Conservation (phyloP, 1,140 invertebrate genomes). For the Steinernema feltiae region DNA sequence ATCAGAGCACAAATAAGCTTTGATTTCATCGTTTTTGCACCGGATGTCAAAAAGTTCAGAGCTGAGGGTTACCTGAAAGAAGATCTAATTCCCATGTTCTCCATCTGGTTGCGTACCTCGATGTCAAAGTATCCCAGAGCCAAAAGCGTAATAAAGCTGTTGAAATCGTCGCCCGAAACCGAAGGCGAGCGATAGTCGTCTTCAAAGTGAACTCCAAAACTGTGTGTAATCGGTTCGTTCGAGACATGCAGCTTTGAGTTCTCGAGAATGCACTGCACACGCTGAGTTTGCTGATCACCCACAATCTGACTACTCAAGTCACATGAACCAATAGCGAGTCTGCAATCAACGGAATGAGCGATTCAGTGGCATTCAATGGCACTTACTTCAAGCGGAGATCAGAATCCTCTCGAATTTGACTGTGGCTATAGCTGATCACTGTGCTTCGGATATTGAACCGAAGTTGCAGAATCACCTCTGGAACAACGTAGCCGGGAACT, state of each 20-base stretch:
- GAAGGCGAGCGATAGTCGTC: not conserved
- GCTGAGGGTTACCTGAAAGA: not conserved
- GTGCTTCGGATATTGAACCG: slow-evolving; percentile 38
- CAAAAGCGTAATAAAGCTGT: not conserved
- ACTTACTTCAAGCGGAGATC: not conserved
- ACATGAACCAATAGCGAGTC: slow-evolving; percentile 43
- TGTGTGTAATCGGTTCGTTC: not conserved
- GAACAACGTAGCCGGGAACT: slow-evolving; percentile 45
- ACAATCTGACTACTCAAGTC: slow-evolving; percentile 38
- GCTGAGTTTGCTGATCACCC: slow-evolving; percentile 23
- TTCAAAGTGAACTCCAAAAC: not conserved
- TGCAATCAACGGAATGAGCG: not conserved
- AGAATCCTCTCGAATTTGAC: not conserved
- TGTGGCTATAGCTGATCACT: slow-evolving; percentile 43
- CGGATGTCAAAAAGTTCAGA: not conserved
- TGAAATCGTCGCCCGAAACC: not conserved
- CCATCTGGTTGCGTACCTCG: not conserved
- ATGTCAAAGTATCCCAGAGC: not conserved
- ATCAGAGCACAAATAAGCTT: not conserved
- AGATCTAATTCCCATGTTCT: not conserved
- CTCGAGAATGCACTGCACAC: slow-evolving; percentile 37
- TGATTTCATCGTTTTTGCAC: slow-evolving; percentile 1
- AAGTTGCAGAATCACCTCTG: slow-evolving; percentile 35
- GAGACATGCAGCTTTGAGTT: slow-evolving; percentile 31
- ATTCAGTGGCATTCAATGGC: not conserved